Evolutionary conservation across 2,888 invertebrate species (phyloP), one percentile per base, ranked within the genome.

Genomic region (Ptychoptera contaminata): DNA sequence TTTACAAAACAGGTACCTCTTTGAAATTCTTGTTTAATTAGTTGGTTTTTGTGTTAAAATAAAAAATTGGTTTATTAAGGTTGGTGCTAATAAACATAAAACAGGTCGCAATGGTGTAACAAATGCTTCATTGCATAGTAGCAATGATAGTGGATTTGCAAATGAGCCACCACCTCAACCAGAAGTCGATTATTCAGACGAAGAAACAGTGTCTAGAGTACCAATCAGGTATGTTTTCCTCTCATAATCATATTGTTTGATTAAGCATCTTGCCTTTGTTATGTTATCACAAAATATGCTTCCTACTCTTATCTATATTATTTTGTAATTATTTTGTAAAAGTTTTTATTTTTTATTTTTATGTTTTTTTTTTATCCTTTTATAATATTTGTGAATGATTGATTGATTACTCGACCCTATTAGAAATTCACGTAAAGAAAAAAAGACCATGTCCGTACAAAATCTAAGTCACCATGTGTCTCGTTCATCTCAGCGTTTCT

Each of bases 81-180:
- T 47, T 52, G 14, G 55, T 16, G 42, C 55, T 46, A 48, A 48
- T 31, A 54, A 49, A 16, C 50, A 48, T 16, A 56, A 55, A 48
- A 57, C 59, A 47, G 39, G 50, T 8, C 47, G 54, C 29, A 51
- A 52, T 44, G 62, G 58, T 16, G 78, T 77, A 39, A 80, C 80
- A 47, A 81, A 79, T 59, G 76, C 79, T 2, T 87, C 86, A 36
- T 73, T 90, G 53, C 88, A 90, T 63, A 87, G 87, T 65, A 87
- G 87, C 61, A 90, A 90, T 64, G 90, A 90, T 65, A 88, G 87
- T 54, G 90, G 90, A 12, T 90, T 90, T 64, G 86, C 88, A 57
- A 88, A 90, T 60, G 90, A 90, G 60, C 76, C 76, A 30, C 87
- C 88, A 4, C 81, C 80, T 23, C 85, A 86, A 58, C 90, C 90